Base-by-base conservation (phyloP, 2,113 vertebrate genomes). In the Axis porcinus region DNA sequence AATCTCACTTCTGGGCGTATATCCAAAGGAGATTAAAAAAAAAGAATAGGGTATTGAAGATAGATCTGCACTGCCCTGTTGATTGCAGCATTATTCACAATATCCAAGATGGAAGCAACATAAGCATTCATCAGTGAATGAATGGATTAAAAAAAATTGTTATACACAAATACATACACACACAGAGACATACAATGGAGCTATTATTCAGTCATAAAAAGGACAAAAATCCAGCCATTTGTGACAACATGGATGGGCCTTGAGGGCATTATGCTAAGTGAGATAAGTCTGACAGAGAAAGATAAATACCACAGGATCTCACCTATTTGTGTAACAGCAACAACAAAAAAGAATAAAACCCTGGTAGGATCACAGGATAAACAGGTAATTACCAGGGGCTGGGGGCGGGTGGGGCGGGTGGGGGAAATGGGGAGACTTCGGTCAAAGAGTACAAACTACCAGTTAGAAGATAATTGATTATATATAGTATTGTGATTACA, bases 391-490 rank as follows among this genome's bases (percentile, higher is more conserved):
- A 45, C 27, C 45, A 23, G 7, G 5, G 13, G 2, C 9, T 92
- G 3, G 12, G 0, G 4, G 47, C 3, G 0, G 47, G 2, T 50
- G 11, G 47, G 47, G 47, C 3, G 30, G 40, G 28, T 27, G 21
- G 52, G 11, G 9, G 7, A 64, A 55, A 50, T 67, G 40, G 30
- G 9, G 10, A 57, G 28, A 54, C 91, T 76, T 54, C 76, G 45
- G 14, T 45, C 28, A 58, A 94, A 95, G n/a, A 7, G 50, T 64
- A 64, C 16, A 62, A 91, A 67, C 12, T 40, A 28, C 13, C 28
- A 64, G 7, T 91, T 79, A 86, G 28, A 86, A 79, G 23, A 62
- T 85, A 86, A 52, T 17, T 17, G 64, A 43, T 50, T 50, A 92
- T 70, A 14, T 19, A 40, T 5, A 67, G 17, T 5, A 45, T 11